Evolutionary conservation across 2,888 invertebrate species (phyloP).

Genomic region (Clistopyga incitator): DNA sequence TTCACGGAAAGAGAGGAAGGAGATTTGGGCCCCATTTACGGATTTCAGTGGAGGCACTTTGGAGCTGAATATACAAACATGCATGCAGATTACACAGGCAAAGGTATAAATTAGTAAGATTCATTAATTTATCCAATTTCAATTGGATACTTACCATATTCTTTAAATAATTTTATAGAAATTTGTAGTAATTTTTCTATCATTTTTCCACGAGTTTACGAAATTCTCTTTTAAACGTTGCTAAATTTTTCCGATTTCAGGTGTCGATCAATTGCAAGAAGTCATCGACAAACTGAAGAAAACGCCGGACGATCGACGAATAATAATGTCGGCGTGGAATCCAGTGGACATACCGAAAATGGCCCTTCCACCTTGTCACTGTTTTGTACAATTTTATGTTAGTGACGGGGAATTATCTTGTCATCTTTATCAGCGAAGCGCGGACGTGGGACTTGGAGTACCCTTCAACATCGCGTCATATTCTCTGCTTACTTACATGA

Average conservation of each 20-base stretch:
- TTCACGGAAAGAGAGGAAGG: conserved; percentile 95
- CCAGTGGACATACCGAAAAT: conserved; percentile 94
- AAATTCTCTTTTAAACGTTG: background rate
- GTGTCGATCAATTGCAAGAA: conserved; percentile 95
- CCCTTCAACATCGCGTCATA: conserved; percentile 99
- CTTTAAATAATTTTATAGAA: no score
- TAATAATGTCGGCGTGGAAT: conserved; percentile 98
- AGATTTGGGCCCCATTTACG: conserved; percentile 98
- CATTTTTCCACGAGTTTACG: no score
- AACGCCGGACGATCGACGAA: conserved; percentile 94
- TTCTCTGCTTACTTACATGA: conserved; percentile 96
- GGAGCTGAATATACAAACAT: conserved; percentile 95
- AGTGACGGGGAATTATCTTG: conserved; percentile 93
- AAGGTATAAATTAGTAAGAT: conserved; percentile 77
- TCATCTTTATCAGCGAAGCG: conserved; percentile 97
- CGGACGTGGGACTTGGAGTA: conserved; percentile 99
- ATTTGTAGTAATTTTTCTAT: no score
- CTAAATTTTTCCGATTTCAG: conserved; percentile 83
- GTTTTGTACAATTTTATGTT: conserved; percentile 97
- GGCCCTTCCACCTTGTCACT: conserved; percentile 99
- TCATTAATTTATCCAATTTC: no score
- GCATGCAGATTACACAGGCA: conserved; percentile 91
- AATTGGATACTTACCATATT: no score
- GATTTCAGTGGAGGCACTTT: conserved; percentile 99
- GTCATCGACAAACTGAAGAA: conserved; percentile 92